These are phyloP conservation scores for Pagrus major DNA, from an alignment of 2,113 vertebrate species.

Conservation along the genomic window DNA sequence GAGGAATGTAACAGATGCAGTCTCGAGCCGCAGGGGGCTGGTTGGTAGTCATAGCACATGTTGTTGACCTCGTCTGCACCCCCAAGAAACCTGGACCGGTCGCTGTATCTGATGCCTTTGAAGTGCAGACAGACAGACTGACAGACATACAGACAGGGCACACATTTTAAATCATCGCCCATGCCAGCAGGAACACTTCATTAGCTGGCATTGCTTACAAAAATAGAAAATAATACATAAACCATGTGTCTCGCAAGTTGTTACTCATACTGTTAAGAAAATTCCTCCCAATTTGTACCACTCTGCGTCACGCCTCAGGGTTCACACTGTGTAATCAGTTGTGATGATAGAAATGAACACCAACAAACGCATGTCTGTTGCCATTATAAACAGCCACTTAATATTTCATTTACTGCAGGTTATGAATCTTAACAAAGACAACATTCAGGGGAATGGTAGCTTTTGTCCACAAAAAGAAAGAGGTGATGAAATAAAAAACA, in stretches of 20 bases:
- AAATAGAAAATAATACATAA: conserved; percentile 64
- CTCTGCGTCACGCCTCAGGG: conserved; percentile 30
- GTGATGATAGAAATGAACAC: conserved; percentile 38
- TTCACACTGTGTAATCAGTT: conserved; percentile 37
- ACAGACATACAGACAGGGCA: conserved; percentile 24
- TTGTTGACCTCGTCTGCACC: conserved; percentile 75
- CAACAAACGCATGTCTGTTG: conserved; percentile 34
- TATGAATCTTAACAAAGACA: conserved; percentile 11
- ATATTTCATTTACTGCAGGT: conserved; percentile 7
- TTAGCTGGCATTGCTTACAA: conserved; percentile 57
- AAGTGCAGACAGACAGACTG: conserved; percentile 55
- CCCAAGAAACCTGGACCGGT: conserved; percentile 59
- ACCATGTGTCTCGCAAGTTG: conserved; percentile 54
- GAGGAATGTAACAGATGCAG: conserved; percentile 78
- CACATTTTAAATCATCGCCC: conserved; percentile 38
- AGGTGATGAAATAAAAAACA: not conserved
- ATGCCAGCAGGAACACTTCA: conserved; percentile 60
- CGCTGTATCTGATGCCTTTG: conserved; percentile 61
- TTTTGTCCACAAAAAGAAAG: not conserved
- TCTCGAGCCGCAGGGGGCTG: conserved; percentile 65
- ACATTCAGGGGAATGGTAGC: not conserved
- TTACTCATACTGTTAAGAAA: conserved; percentile 43
- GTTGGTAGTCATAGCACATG: conserved; percentile 72
- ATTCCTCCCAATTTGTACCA: conserved; percentile 43
- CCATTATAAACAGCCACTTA: conserved; percentile 32